Conservation (phyloP, 2,797 vertebrate species). For the Chanos chanos region DNA sequence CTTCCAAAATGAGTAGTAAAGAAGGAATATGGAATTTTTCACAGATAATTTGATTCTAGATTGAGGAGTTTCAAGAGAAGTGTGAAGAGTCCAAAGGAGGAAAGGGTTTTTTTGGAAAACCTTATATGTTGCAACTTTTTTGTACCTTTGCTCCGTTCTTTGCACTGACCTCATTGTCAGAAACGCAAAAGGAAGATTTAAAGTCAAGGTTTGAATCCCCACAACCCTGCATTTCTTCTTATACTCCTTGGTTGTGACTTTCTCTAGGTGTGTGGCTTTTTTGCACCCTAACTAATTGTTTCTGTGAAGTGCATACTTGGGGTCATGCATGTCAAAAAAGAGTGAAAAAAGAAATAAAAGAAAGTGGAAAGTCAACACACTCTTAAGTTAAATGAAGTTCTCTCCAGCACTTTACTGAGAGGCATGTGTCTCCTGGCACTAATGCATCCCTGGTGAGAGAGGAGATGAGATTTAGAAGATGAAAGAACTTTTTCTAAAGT, state of each 20-base stretch:
- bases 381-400: constrained; percentile 11
- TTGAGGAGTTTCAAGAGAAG: no score
- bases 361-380: constrained; percentile 12
- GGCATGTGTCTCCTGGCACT: constrained; percentile 12
- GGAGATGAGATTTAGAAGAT: constrained; percentile 41
- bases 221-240: no score
- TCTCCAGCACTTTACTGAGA: background rate
- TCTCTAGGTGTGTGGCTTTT: constrained; percentile 2
- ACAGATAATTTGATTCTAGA: no score
- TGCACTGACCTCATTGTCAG: background rate
- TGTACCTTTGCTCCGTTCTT: no score
- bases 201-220: background rate
- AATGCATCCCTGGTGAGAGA: constrained; percentile 29
- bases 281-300: constrained; percentile 18
- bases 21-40: no score
- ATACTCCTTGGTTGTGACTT: constrained; percentile 13
- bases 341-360: background rate
- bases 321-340: constrained; percentile 29
- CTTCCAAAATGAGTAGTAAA: no score
- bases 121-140: no score
- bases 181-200: background rate
- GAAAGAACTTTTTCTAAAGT: constrained; percentile 32
- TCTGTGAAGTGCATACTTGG: constrained; percentile 8
- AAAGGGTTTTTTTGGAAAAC: no score
- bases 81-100: no score